These are phyloP conservation scores for Picathartes gymnocephalus DNA, from an alignment of 2,113 vertebrate genomes.

Conservation along the genomic window DNA sequence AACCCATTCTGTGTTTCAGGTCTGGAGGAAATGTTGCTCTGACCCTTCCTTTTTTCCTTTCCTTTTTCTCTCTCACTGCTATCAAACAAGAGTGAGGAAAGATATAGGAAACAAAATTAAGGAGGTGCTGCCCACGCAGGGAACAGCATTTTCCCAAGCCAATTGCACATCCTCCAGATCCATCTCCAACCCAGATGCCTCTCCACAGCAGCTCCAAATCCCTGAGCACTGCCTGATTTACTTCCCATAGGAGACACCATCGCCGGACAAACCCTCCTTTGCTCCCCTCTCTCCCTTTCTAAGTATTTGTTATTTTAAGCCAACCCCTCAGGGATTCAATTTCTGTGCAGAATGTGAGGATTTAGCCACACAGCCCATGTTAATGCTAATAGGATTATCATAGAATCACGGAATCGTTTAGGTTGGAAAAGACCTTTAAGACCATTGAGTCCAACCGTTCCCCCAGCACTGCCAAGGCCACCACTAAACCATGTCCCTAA, in stretches of 20 bases:
- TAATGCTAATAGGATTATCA: conserved; percentile 41
- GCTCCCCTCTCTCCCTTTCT: neutral
- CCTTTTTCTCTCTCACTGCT: neutral
- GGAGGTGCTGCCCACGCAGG: neutral
- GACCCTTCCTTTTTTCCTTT: neutral
- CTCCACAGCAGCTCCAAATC: neutral
- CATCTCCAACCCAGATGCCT: neutral
- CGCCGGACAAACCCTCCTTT: accelerated
- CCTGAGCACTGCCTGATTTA: neutral
- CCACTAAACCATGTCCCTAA: neutral
- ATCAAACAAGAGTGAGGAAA: neutral
- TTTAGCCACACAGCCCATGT: neutral
- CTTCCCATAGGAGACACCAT: neutral
- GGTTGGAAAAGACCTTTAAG: neutral
- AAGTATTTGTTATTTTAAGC: neutral
- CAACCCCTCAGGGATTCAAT: neutral
- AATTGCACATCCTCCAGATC: neutral
- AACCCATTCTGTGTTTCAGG: neutral
- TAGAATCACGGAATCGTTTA: neutral
- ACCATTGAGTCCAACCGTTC: neutral
- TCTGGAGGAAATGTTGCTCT: neutral
- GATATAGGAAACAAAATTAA: neutral
- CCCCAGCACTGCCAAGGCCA: neutral
- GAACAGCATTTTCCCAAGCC: neutral
- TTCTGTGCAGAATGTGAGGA: conserved; percentile 21